These are phyloP conservation scores for Halcyon malimbica DNA, from an alignment of 2,113 vertebrate genomes.

Conservation along the genomic window DNA sequence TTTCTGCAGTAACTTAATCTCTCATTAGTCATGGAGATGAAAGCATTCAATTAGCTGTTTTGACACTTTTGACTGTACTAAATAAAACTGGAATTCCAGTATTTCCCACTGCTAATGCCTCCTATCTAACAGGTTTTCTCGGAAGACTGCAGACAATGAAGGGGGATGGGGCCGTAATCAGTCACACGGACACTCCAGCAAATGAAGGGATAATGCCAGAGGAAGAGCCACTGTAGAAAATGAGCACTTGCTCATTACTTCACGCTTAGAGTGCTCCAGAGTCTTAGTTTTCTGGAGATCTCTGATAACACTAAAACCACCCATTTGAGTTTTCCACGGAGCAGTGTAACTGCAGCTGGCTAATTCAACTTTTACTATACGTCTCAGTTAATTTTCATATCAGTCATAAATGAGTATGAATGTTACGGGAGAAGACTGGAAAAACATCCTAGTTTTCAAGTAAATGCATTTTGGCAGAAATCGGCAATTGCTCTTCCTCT, in stretches of 20 bases:
- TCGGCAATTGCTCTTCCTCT: not conserved
- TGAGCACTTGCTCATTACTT: not conserved
- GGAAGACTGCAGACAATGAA: not conserved
- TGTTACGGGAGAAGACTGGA: not conserved
- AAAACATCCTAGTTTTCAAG: not conserved
- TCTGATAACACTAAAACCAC: not conserved
- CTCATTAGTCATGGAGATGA: constrained; percentile 49
- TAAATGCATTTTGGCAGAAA: not conserved
- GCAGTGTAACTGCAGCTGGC: too few species aligned
- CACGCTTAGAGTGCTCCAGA: not conserved
- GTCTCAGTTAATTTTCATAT: not conserved
- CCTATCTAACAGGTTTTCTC: not conserved
- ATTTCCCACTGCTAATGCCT: not conserved
- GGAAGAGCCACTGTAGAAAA: not conserved
- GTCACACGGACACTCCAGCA: not conserved
- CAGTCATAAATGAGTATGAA: not conserved
- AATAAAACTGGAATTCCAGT: not conserved
- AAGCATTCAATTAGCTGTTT: constrained; percentile 38
- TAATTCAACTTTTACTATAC: not conserved
- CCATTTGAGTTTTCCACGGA: too few species aligned
- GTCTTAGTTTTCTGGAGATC: not conserved
- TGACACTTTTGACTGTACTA: constrained; percentile 36
- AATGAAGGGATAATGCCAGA: not conserved
- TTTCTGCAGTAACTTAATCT: constrained; percentile 31
- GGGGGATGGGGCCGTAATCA: not conserved